Evolutionary conservation across 2,113 vertebrate species (phyloP).

Genomic region (Lates calcarifer): DNA sequence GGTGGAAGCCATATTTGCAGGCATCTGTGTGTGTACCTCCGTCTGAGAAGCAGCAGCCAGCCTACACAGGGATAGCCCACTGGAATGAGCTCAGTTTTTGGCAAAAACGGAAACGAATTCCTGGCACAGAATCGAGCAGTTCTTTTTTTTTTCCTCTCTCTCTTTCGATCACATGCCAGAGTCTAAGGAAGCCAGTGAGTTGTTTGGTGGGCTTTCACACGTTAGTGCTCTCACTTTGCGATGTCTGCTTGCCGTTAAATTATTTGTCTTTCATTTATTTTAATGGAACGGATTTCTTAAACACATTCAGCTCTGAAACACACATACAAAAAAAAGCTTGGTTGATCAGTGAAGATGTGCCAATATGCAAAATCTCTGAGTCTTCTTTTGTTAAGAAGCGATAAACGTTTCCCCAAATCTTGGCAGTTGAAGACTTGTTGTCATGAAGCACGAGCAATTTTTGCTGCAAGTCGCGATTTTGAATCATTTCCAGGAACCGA

Average conservation of each 20-base stretch:
- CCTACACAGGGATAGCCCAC: slow-evolving; percentile 78
- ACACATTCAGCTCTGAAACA: slow-evolving; percentile 3
- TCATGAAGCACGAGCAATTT: slow-evolving; percentile 10
- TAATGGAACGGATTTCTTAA: slow-evolving; percentile 12
- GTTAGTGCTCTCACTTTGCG: slow-evolving; percentile 64
- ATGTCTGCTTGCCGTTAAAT: slow-evolving; percentile 47
- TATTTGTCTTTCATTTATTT: slow-evolving; percentile 51
- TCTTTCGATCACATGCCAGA: slow-evolving; percentile 78
- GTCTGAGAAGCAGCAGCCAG: slow-evolving; percentile 78
- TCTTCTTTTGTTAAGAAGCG: slow-evolving; percentile 39
- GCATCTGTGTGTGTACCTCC: slow-evolving; percentile 80
- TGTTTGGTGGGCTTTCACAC: slow-evolving; percentile 80
- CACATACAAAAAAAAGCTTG: slow-evolving; percentile 1
- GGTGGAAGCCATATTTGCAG: slow-evolving; percentile 82
- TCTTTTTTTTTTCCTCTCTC: slow-evolving; percentile 50
- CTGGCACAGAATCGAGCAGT: slow-evolving; percentile 76
- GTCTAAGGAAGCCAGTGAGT: slow-evolving; percentile 80
- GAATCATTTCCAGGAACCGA: slow-evolving; percentile 33
- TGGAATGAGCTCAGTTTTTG: slow-evolving; percentile 84
- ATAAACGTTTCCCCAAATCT: slow-evolving; percentile 32
- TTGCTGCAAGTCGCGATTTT: slow-evolving; percentile 28
- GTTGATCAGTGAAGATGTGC: slow-evolving; percentile 14
- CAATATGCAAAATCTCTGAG: slow-evolving; percentile 22
- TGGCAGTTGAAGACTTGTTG: slow-evolving; percentile 37
- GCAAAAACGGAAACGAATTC: slow-evolving; percentile 81